Base-by-base conservation (phyloP, 1,140 invertebrate genomes). In the Anthonomus grandis region DNA sequence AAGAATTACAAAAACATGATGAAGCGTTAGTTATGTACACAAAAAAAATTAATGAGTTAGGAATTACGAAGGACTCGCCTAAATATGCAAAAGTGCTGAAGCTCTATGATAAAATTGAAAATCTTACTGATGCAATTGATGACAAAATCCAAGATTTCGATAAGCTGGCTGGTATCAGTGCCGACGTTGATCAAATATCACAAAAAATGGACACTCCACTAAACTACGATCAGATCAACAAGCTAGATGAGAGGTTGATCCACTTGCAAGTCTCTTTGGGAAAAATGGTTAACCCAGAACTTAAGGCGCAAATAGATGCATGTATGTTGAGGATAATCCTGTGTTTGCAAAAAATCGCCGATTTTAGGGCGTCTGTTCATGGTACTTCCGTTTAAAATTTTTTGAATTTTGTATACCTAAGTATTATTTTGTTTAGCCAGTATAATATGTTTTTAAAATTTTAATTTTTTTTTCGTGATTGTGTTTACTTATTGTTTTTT, bases 181-280 rank as follows among this genome's bases (percentile, higher is more conserved):
- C 34, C 22, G 58, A 54, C 23, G 23, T 60, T 8, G 45, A 60
- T 37, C 24, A 24, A 18, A 48, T 60, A 4, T 24, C 10, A 36
- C 18, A 49, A 4, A 41, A 42, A 44, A 51, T 56, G 41, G 27
- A 57, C 17, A 55, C 6, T n/a, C 3, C 25, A 4, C 50, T 39
- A 22, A 45, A 45, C 13, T n/a, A 45, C 9, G 53, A 57, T 23
- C 17, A 47, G 19, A 57, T 51, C 5, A 36, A 57, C 21, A 13
- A 27, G 10, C 24, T 65, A 8, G 64, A 65, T 49, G 61, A 65
- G 17, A n/a, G 59, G 27, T 37, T 65, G 18, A 65, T 63, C 41
- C 37, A 54, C 8, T 31, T 65, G 8, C 57, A 63, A 41, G 48
- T 65, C 1, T 46, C 39, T 17, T 41, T 63, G 27, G 52, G 57